phyloP scores from a whole-genome alignment of 2,888 invertebrate species.

The Rhaphigaster nebulosa region DNA sequence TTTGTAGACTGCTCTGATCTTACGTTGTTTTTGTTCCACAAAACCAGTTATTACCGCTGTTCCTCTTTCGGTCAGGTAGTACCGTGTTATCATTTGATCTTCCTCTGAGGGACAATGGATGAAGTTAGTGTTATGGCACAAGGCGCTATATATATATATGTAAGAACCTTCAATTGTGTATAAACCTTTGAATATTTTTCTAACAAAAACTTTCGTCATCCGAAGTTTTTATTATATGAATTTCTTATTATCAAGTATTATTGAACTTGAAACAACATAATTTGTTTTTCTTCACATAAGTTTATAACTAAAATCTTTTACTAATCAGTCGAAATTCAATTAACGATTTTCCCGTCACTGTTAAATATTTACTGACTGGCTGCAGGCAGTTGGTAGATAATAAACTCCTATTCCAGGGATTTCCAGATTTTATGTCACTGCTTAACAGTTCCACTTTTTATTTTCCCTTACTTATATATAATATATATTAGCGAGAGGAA shows the following conservation, averaged over 20 bases:
- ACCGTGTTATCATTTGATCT: constrained; percentile 4
- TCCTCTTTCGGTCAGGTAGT: not conserved
- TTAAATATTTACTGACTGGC: too few species aligned
- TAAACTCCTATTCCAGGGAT: too few species aligned
- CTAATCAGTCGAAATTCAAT: too few species aligned
- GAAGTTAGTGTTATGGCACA: not conserved
- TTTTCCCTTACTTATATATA: too few species aligned
- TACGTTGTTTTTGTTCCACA: not conserved
- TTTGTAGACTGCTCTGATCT: not conserved
- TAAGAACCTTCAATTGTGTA: not conserved
- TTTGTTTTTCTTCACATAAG: not conserved
- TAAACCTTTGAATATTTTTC: not conserved
- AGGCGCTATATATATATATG: not conserved
- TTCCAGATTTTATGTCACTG: too few species aligned
- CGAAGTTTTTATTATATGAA: not conserved
- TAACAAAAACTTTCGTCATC: not conserved
- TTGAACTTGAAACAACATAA: not conserved
- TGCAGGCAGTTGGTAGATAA: too few species aligned
- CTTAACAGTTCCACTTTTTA: too few species aligned
- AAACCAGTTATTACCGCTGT: constrained; percentile 10
- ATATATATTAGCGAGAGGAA: too few species aligned
- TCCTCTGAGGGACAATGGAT: not conserved
- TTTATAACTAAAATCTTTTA: too few species aligned
- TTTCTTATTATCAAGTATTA: not conserved
- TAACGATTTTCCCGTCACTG: too few species aligned